Evolutionary conservation across 2,113 vertebrate genomes (phyloP).

Genomic region (Tachycineta bicolor): DNA sequence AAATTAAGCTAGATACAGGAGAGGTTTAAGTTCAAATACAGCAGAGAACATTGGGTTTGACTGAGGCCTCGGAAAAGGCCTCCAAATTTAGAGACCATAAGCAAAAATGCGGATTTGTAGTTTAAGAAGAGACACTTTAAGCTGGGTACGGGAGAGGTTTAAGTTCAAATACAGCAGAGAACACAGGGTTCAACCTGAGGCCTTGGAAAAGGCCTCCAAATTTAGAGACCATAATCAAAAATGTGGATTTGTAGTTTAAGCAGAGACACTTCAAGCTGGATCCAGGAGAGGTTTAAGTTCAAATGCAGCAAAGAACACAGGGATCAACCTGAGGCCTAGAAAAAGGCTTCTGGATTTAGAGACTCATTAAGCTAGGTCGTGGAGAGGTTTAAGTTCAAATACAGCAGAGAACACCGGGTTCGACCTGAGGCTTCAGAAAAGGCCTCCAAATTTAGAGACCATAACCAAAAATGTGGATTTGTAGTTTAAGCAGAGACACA

Average conservation of each 20-base stretch:
- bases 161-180: too few species aligned
- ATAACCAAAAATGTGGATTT: neutral
- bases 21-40: too few species aligned
- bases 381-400: too few species aligned
- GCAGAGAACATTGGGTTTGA: too few species aligned
- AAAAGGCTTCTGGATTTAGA: too few species aligned
- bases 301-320: too few species aligned
- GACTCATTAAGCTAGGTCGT: too few species aligned
- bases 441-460: neutral
- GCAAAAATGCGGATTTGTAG: neutral
- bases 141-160: too few species aligned
- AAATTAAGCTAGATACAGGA: neutral
- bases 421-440: neutral
- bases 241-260: neutral
- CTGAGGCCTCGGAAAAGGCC: neutral
- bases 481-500: neutral
- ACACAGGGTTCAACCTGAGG: too few species aligned
- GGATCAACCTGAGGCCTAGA: too few species aligned
- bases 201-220: neutral
- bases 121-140: neutral
- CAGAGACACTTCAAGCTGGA: too few species aligned
- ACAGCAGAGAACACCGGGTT: neutral
- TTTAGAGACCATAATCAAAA: neutral
- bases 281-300: too few species aligned
- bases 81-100: neutral